These are phyloP conservation scores for Geopemphigus sp. DNA, from an alignment of 1,140 invertebrate species.

Conservation along the genomic window DNA sequence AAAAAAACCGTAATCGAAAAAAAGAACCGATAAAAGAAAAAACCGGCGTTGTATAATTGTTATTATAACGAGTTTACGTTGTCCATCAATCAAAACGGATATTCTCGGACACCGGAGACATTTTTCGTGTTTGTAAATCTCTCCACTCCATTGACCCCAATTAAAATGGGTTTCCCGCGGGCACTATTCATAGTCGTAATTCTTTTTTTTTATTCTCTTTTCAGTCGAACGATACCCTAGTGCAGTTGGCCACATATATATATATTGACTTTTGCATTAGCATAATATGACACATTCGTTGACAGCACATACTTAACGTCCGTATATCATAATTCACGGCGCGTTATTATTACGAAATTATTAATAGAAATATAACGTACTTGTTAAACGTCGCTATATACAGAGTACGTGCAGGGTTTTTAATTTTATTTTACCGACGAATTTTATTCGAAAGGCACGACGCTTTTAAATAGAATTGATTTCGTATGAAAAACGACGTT, in stretches of 20 bases:
- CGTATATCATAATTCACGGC: too few species aligned
- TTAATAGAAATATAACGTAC: neutral
- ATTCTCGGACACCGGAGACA: neutral
- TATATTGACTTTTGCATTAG: slow-evolving; percentile 11
- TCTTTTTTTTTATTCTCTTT: neutral
- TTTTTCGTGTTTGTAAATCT: neutral
- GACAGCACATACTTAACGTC: slow-evolving; percentile 9
- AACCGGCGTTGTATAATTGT: too few species aligned
- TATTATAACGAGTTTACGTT: neutral
- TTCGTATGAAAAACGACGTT: too few species aligned
- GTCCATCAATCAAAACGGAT: neutral
- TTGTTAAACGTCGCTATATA: neutral
- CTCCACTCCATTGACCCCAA: slow-evolving; percentile 3
- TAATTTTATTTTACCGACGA: neutral
- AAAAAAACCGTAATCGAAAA: too few species aligned
- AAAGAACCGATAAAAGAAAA: too few species aligned
- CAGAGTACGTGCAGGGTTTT: neutral
- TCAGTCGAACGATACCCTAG: neutral
- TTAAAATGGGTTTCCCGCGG: neutral
- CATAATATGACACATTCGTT: neutral
- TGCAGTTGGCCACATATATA: neutral
- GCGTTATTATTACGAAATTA: too few species aligned
- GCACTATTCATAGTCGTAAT: neutral
- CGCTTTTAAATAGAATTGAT: too few species aligned
- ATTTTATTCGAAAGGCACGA: too few species aligned